Evolutionary conservation across 2,888 invertebrate genomes (phyloP).

Genomic region (Dolichopus griseipennis): DNA sequence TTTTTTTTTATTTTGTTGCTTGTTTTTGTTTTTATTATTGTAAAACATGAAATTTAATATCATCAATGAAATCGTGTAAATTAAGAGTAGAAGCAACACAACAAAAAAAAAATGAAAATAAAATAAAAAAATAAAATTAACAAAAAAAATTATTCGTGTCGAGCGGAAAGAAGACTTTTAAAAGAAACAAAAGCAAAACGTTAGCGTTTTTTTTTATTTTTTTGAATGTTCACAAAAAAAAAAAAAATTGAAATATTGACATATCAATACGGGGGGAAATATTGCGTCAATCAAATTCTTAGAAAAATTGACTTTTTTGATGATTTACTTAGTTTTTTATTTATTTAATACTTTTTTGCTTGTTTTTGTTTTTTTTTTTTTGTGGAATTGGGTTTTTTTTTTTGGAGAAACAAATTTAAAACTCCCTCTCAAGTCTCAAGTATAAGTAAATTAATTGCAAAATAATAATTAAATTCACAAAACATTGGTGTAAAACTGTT

Average conservation of each 20-base stretch:
- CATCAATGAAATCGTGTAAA: conserved; percentile 6
- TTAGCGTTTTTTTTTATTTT: background rate
- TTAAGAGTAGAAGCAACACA: background rate
- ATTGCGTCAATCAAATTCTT: conserved; percentile 3
- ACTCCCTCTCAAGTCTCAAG: too few species aligned
- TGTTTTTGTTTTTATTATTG: background rate
- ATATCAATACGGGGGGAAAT: background rate
- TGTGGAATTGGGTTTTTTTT: too few species aligned
- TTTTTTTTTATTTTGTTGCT: background rate
- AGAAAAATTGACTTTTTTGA: background rate
- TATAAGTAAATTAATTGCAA: too few species aligned
- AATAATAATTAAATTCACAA: too few species aligned
- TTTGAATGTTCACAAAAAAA: background rate
- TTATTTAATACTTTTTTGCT: too few species aligned
- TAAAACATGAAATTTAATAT: conserved; percentile 3
- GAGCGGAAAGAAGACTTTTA: conserved; percentile 3
- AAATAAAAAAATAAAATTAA: too few species aligned
- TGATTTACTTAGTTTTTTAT: background rate
- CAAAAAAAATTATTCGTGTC: background rate
- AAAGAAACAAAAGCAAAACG: background rate
- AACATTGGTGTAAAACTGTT: too few species aligned
- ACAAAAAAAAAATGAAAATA: too few species aligned
- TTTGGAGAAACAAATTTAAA: too few species aligned
- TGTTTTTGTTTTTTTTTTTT: too few species aligned
- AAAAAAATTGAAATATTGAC: background rate